These are phyloP conservation scores for Boleophthalmus pectinirostris DNA, from an alignment of 2,113 vertebrate species.

Conservation along the genomic window DNA sequence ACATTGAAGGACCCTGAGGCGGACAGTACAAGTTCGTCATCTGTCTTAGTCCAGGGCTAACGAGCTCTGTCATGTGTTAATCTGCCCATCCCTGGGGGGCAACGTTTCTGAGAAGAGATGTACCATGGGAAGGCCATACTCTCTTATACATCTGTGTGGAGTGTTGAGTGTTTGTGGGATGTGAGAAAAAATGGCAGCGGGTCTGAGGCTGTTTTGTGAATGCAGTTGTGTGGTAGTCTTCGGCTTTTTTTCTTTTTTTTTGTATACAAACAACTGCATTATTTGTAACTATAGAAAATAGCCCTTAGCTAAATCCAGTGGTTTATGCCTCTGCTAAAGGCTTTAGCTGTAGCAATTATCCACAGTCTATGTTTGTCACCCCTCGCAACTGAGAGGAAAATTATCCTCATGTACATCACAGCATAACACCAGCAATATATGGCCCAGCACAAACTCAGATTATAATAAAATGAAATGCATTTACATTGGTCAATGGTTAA, in stretches of 20 bases:
- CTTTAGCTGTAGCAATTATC: too few species aligned
- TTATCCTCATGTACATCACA: too few species aligned
- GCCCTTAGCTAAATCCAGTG: too few species aligned
- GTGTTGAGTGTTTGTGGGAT: constrained; percentile 16
- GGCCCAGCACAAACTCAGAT: too few species aligned
- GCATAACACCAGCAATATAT: too few species aligned
- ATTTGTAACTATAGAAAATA: background rate
- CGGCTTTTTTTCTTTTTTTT: background rate
- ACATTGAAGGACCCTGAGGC: constrained; percentile 45
- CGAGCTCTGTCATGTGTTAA: constrained; percentile 76
- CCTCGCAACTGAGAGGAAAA: too few species aligned
- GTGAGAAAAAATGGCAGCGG: too few species aligned
- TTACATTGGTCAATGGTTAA: too few species aligned
- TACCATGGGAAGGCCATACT: constrained; percentile 31
- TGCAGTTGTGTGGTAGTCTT: background rate
- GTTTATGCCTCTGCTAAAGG: too few species aligned
- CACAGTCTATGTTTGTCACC: too few species aligned
- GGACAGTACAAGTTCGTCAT: constrained; percentile 73
- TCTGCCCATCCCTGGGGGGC: constrained; percentile 60
- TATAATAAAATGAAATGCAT: too few species aligned
- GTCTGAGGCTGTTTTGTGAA: too few species aligned
- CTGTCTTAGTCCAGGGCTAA: constrained; percentile 79
- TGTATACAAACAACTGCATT: background rate
- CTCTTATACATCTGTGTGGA: background rate
- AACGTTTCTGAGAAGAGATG: constrained; percentile 25